Evolutionary conservation across 2,113 vertebrate genomes (phyloP), one percentile per base, ranked within the genome.

Genomic region (Barbus barbus): DNA sequence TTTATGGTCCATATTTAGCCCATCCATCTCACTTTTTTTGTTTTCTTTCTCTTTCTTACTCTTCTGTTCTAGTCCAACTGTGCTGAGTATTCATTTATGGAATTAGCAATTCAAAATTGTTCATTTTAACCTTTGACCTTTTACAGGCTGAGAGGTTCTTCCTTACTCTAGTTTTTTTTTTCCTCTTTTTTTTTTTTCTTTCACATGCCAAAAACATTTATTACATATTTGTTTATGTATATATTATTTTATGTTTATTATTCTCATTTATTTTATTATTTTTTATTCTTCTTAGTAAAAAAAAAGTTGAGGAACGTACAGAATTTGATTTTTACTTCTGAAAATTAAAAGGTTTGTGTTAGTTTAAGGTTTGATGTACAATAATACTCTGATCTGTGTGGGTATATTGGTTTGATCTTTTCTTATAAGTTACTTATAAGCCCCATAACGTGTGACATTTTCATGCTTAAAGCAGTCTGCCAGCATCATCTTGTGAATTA

Each of bases 81-180:
- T 72, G 63, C 61, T 72, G 60, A 53, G 28, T 71, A 53, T 82
- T 58, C 9, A 22, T 56, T 72, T 56, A 31, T 72, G 9, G n/a
- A 61, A 79, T 79, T 24, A 61, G 56, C 22, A 4, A 3, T 26
- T 26, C 9, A 24, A n/a, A 61, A 26, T 78, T 24, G 61, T 26
- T 78, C 3, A 24, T 26, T 78, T 36, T 63, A 26, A 63, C n/a
- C 77, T 44, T 61, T 78, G 56, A 78, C 76, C 76, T 63, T 76
- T 72, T 76, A 72, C 31, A 26, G 65, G 26, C 65, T 38, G 48
- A 16, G 14, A 63, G 26, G 13, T 12, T 28, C 74, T 51, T 56
- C 76, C 41, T 12, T 44, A 44, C 41, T 44, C 9, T 3, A 12
- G n/a, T n/a, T n/a, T n/a, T n/a, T n/a, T n/a, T n/a, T n/a, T n/a